A percentile compares a stretch with the other conserved stretches of the same genome.
Evolutionary conservation across 2,888 invertebrate genomes (phyloP).

Genomic region (Lamproptera curius): DNA sequence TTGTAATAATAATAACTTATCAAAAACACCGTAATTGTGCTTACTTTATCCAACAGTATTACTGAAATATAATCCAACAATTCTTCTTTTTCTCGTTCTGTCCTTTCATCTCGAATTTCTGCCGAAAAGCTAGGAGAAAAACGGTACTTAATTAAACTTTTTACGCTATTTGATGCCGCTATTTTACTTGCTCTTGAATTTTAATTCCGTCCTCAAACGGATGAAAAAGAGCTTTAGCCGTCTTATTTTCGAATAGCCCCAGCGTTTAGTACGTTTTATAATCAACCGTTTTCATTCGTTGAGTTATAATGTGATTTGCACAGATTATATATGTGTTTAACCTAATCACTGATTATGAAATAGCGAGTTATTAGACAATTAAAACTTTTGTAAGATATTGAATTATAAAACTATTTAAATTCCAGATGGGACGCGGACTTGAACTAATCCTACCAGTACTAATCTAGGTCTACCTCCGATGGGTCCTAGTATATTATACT

Average conservation of each 20-base stretch:
- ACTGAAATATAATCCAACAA: too few species aligned
- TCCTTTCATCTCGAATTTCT: constrained; percentile 3
- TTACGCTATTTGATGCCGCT: constrained; percentile 16
- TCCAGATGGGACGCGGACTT: too few species aligned
- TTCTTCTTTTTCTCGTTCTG: background rate
- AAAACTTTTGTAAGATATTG: too few species aligned
- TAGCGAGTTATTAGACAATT: too few species aligned
- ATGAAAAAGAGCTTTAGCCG: constrained; percentile 5
- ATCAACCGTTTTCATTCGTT: background rate
- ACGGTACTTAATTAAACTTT: constrained; percentile 16
- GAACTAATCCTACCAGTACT: too few species aligned
- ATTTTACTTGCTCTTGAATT: constrained; percentile 15
- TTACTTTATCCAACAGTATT: too few species aligned
- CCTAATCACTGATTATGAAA: too few species aligned
- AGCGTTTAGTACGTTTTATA: constrained; percentile 1
- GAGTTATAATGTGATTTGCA: background rate
- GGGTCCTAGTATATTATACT: too few species aligned
- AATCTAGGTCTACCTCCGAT: too few species aligned
- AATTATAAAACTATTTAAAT: too few species aligned
- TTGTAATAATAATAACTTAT: too few species aligned
- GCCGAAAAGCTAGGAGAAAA: constrained; percentile 10
- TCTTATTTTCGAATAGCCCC: constrained; percentile 5
- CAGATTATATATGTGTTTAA: background rate
- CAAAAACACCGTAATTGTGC: too few species aligned
- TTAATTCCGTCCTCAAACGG: constrained; percentile 14